Conservation (phyloP, 1,140 invertebrate species). For the Diplogasteroides magnus region DNA sequence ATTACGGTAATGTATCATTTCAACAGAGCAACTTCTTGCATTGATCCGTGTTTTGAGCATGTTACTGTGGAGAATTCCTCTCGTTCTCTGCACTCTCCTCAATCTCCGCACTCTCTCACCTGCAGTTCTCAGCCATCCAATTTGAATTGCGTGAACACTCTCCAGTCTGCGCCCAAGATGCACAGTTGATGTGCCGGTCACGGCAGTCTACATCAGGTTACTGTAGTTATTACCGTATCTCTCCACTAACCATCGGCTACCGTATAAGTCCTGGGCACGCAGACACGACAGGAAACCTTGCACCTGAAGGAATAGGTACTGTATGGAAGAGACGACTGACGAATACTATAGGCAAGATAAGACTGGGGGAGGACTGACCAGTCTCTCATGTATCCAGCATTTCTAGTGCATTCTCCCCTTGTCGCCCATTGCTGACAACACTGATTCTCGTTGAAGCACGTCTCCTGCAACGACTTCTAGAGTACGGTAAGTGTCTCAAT, state of each 20-base stretch:
- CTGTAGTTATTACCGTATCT: not conserved
- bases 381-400: conserved; percentile 29
- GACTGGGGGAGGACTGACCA: no score
- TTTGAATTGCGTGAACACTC: conserved; percentile 27
- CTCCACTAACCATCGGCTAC: conserved; percentile 15
- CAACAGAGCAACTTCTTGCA: no score
- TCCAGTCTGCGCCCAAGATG: conserved; percentile 20
- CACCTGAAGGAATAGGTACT: no score
- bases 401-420: conserved; percentile 30
- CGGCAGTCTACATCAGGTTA: conserved; percentile 32
- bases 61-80: no score
- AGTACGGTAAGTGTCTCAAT: no score
- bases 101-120: not conserved
- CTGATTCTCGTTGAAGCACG: conserved; percentile 35
- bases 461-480: conserved; percentile 20
- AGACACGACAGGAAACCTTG: conserved; percentile 25
- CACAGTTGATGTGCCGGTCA: conserved; percentile 31
- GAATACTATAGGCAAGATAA: no score
- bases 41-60: no score
- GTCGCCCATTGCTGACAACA: conserved; percentile 34
- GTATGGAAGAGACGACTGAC: no score
- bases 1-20: no score
- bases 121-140: conserved; percentile 36
- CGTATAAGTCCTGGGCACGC: conserved; percentile 21
- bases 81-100: not conserved